Evolutionary conservation across 1,140 invertebrate genomes (phyloP).

Genomic region (Zelostemma sp.): DNA sequence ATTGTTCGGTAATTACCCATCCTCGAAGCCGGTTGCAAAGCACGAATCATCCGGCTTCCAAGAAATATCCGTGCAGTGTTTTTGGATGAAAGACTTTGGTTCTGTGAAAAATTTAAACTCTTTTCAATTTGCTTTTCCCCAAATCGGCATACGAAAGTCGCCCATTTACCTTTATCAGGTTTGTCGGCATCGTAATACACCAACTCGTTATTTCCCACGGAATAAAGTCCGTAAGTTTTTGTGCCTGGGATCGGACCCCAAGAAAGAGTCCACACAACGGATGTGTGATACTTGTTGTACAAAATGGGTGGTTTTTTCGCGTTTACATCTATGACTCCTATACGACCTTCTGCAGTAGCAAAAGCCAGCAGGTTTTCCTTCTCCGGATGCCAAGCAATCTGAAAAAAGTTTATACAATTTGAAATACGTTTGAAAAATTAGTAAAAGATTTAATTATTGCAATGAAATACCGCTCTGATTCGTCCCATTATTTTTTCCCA

Average conservation of each 20-base stretch:
- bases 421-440: conserved; percentile 4
- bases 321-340: conserved; percentile 72
- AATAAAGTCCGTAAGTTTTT: conserved; percentile 66
- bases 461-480: conserved; percentile 72
- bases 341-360: conserved; percentile 80
- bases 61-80: conserved; percentile 70
- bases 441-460: neutral
- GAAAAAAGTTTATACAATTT: neutral
- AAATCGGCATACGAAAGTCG: conserved; percentile 5
- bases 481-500: conserved; percentile 83
- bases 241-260: conserved; percentile 65
- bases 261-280: conserved; percentile 60
- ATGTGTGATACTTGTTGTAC: conserved; percentile 62
- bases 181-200: conserved; percentile 67
- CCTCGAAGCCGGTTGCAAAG: conserved; percentile 74
- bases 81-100: conserved; percentile 51
- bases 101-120: conserved; percentile 12
- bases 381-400: conserved; percentile 82
- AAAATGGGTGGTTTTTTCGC: conserved; percentile 56
- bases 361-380: conserved; percentile 81
- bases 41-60: conserved; percentile 76
- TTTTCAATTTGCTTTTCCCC: neutral
- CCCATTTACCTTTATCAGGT: conserved; percentile 62
- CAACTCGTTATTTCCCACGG: conserved; percentile 68
- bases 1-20: conserved; percentile 65